Evolutionary conservation across 2,797 vertebrate species (phyloP), one percentile per base, ranked within the genome.

Genomic region (Graptemys geographica): DNA sequence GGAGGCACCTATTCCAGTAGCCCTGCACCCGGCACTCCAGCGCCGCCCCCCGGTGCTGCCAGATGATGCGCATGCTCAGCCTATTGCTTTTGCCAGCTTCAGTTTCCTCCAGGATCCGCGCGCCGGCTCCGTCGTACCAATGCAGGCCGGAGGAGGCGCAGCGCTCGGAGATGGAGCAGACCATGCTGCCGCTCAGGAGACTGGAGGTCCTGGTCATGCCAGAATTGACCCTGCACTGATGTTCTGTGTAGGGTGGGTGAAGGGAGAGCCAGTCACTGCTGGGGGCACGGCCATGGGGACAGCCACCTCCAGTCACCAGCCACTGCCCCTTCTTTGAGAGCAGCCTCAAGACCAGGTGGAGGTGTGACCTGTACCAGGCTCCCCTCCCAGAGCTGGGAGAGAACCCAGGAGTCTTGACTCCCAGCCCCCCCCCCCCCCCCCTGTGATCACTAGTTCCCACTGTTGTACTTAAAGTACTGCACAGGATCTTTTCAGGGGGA

Each of bases 181-280:
- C 8, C 3, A 8, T 2, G 8, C 2, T 6, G n/a, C 19, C 16
- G 1, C 7, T 23, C 18, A 37, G 59, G 57, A 41, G 6, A 6
- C 57, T 28, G 3, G 5, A 0, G 10, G 3, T 15, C 57, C 6
- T 15, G 13, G 11, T 1, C 1, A 15, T 31, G 57, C 28, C 3
- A 15, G 13, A 6, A 1, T 25, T 11, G 25, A 65, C 62, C 33
- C 8, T 65, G 62, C 62, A 65, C 41, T 41, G 33, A 9, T n/a
- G 33, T 65, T n/a, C 62, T 65, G 62, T 4, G 15, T 4, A 19
- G 16, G 1, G 16, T 15, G 51, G 62, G 6, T 33, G 31, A 10
- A 2, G n/a, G 33, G 16, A 5, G 62, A 65, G 31, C 16, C 62
- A 65, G 33, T 65, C 33, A 65, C 33, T n/a, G 31, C 31, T 8